Conservation (phyloP, 2,113 vertebrate species). For the Syngnathus scovelli region DNA sequence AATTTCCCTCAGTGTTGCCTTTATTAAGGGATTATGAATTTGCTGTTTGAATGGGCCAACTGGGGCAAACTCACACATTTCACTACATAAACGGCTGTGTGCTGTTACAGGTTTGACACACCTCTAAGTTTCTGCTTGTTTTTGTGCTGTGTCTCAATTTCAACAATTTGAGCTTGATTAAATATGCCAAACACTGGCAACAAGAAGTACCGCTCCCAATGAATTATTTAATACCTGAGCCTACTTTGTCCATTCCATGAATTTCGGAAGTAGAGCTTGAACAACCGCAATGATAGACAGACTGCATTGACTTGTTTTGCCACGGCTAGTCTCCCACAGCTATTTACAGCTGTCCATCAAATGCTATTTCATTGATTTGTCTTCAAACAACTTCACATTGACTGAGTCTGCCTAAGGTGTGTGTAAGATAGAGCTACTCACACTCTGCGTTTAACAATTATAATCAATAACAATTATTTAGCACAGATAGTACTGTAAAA, state of each 20-base stretch:
- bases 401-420: background rate
- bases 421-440: background rate
- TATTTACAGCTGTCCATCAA: background rate
- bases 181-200: slow-evolving; percentile 21
- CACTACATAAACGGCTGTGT: no score
- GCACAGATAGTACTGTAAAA: no score
- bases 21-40: no score
- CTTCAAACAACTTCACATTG: slow-evolving; percentile 6
- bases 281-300: slow-evolving; percentile 12
- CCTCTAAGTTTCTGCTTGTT: slow-evolving; percentile 12
- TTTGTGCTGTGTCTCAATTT: slow-evolving; percentile 12
- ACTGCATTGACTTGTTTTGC: slow-evolving; percentile 3
- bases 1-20: no score
- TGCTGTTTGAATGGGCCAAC: no score
- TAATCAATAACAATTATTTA: no score
- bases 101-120: no score
- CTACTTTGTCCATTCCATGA: slow-evolving; percentile 4
- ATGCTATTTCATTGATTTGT: background rate
- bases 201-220: slow-evolving; percentile 12
- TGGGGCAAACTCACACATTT: no score
- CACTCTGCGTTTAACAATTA: background rate
- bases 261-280: slow-evolving; percentile 1
- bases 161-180: slow-evolving; percentile 20
- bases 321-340: background rate
- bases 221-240: slow-evolving; percentile 41